Base-by-base conservation (phyloP, 1,140 invertebrate genomes). In the Zophobas atratus region DNA sequence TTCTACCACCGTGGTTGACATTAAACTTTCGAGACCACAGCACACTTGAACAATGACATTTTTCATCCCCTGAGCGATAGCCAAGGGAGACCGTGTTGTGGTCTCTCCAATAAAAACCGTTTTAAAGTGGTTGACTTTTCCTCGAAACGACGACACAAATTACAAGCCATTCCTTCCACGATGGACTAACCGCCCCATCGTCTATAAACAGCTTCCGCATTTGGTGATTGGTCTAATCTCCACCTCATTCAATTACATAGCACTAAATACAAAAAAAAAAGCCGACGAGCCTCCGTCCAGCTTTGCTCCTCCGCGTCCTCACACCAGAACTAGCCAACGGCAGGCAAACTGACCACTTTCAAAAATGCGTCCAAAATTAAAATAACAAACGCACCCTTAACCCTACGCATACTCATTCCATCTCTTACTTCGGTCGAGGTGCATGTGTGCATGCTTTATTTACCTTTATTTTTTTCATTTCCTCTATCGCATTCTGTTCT, bases 261-360 rank as follows among this genome's bases (percentile, higher is more conserved):
- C 49, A 51, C n/a, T 46, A 8, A 46, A 4, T 3, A 46, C 8
- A 4, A 46, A 46, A 46, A 46, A 46, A 46, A 46, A 46, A 46
- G 20, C 20, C 20, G 20, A 20, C 20, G 20, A 20, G 20, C 20
- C 20, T 43, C 6, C 60, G 20, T 67, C 6, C 43, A 20, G 55
- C 55, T 57, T 57, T 51, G 49, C 1, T 35, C 49, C 1, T 6
- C 6, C 8, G 33, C 2, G 4, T 0, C 4, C n/a, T 51, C 8
- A 51, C 36, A 75, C 87, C 88, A 89, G 89, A 89, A 89, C 85
- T 89, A 87, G 89, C 88, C 88, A 89, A 88, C 87, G 88, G 89
- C 88, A 89, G 89, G 88, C 79, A 80, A 78, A 79, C 75, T 75
- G 72, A 75, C 53, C 72, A 75, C 72, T 75, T 57, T 20, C 20